Evolutionary conservation across 2,888 invertebrate species (phyloP), one percentile per base, ranked within the genome.

Genomic region (Parnassius apollo): DNA sequence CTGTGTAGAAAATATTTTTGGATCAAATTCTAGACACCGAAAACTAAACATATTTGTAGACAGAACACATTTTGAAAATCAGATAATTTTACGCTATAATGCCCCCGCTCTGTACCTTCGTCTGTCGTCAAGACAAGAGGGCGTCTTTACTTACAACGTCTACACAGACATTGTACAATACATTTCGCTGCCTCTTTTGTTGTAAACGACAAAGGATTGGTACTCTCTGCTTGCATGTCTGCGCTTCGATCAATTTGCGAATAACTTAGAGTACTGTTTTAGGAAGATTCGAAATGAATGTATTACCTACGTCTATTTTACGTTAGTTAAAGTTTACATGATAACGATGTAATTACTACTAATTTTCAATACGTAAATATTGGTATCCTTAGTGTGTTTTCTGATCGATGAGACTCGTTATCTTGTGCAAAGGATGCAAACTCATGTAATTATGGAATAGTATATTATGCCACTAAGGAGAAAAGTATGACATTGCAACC

Each of bases 151-250:
- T 57, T 22, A 48, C 62, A 52, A 10, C 57, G 57, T 35, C 35
- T 35, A 25, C 52, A 53, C 58, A 62, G 58, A 54, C 57, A 11
- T 61, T 46, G 62, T 49, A 57, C 62, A 62, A 62, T 62, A 62
- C 62, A 58, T 62, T 62, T 54, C 62, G 53, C 58, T 53, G 57
- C 44, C 48, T 62, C 62, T 42, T 58, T 62, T 62, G 62, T 62
- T 58, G 49, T 58, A 22, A 58, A 62, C 54, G 54, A 62, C 62
- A 62, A 62, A 62, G 58, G 61, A 22, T 42, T 57, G 18, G 42
- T 45, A 59, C 57, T 57, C 57, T 49, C 52, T 42, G 9, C 42
- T 52, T 57, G 42, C 57, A 60, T 49, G 57, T 62, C 46, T 45
- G 49, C 57, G 25, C 49, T 62, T 53, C 57, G 57, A 62, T 61